These are phyloP conservation scores for Trachelus iudaicus DNA, from an alignment of 2,888 invertebrate species.

Conservation along the genomic window DNA sequence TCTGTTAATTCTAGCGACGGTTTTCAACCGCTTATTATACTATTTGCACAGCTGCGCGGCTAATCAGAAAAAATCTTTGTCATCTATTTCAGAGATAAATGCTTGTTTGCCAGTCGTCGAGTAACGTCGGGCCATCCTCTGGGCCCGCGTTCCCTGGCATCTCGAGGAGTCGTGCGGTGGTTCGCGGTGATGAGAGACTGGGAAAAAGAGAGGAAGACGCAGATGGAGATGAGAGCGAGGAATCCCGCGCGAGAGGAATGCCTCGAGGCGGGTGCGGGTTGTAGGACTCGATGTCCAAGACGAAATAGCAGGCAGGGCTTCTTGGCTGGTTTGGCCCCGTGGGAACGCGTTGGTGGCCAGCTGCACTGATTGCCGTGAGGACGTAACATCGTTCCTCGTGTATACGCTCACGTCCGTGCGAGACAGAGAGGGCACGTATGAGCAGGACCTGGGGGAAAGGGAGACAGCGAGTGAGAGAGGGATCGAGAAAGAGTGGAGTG, in stretches of 20 bases:
- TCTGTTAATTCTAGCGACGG: not conserved
- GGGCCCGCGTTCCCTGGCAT: not conserved
- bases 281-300: not conserved
- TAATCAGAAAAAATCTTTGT: constrained; percentile 7
- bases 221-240: constrained; percentile 43
- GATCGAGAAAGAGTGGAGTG: constrained; percentile 2
- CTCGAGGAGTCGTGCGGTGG: not conserved
- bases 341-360: constrained; percentile 64
- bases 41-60: constrained; percentile 56
- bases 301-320: not conserved
- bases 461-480: constrained; percentile 6
- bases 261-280: not conserved
- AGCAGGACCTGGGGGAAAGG: not conserved
- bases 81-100: constrained; percentile 12
- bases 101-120: constrained; percentile 8
- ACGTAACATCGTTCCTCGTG: constrained; percentile 49
- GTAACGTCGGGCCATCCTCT: not conserved
- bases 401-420: constrained; percentile 31
- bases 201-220: constrained; percentile 30
- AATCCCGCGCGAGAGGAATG: constrained; percentile 5
- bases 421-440: constrained; percentile 3
- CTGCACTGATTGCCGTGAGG: constrained; percentile 62
- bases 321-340: constrained; percentile 57
- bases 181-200: constrained; percentile 5
- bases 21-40: not conserved